Conservation (phyloP, 2,797 vertebrate genomes). For the Diplodus sargus region DNA sequence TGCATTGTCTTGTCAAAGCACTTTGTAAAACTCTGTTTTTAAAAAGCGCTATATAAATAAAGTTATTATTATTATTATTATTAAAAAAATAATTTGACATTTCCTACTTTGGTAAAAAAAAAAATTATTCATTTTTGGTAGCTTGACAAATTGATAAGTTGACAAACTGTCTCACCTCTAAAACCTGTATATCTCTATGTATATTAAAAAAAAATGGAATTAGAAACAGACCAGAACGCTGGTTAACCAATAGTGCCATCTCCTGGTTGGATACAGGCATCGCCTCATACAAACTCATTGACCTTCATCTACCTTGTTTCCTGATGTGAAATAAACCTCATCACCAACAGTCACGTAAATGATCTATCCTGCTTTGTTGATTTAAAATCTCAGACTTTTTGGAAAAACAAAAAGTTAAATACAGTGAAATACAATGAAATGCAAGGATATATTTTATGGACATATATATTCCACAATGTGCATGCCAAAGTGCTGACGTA, state of each 20-base stretch:
- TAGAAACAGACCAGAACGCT: background rate
- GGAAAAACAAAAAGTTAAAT: background rate
- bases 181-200: background rate
- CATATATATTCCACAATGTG: background rate
- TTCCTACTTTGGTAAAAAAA: too few species aligned
- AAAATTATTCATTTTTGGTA: background rate
- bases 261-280: slow-evolving; percentile 9
- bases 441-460: background rate
- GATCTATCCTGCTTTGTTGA: background rate
- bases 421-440: background rate
- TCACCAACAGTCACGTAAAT: background rate
- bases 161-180: too few species aligned
- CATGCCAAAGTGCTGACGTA: background rate
- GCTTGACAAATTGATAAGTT: background rate
- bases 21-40: too few species aligned
- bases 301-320: background rate
- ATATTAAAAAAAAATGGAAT: background rate
- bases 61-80: too few species aligned
- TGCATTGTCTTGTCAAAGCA: too few species aligned
- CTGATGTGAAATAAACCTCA: background rate
- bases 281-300: background rate
- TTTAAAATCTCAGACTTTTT: background rate
- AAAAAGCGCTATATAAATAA: too few species aligned
- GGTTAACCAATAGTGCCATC: slow-evolving; percentile 15
- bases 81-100: too few species aligned